Base-by-base conservation (phyloP, 2,797 vertebrate genomes). In the Nannoperca obscura region DNA sequence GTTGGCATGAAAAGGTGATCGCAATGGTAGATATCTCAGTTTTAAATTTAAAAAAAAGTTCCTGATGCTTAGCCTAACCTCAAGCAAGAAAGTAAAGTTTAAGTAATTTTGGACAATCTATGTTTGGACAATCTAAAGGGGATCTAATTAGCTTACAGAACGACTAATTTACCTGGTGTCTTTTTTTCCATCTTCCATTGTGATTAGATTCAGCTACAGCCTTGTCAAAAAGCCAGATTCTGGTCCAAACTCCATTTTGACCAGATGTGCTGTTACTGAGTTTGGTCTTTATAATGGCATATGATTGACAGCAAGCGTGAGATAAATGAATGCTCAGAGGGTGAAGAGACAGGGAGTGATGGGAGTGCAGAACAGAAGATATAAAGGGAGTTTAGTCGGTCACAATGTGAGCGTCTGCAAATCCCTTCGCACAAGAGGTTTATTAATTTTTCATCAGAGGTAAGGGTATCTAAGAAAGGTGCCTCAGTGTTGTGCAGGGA, bases 371-470 rank as follows among this genome's bases (percentile, higher is more conserved):
- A 59, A 63, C 15, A 22, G 38, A 14, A 24, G 52, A 58, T 46
- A 20, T 50, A 34, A 52, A 71, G n/a, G 53, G 59, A 68, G 59
- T 76, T 62, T 67, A 66, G 44, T 53, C 40, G 47, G 30, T n/a
- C 9, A n/a, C n/a, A 36, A 8, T 46, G 19, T 27, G 47, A 80
- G 32, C 47, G 14, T 15, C 62, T 70, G 71, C 70, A 78, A 74
- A 69, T 70, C 71, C 69, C 57, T 38, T 2, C 0, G 15, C 7
- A 49, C 7, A 13, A 3, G 20, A 53, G 54, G 19, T 61, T 50
- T 57, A 58, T 79, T 47, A 10, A 80, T 70, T 58, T 70, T 67
- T 72, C 36, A 75, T 85, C 74, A 74, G 55, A 73, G 19, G 13
- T 17, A 53, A 44, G 7, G 36, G 20, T 66, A 62, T 67, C 65